Evolutionary conservation across 2,797 vertebrate genomes (phyloP).

Genomic region (Phoxinus dragarum): DNA sequence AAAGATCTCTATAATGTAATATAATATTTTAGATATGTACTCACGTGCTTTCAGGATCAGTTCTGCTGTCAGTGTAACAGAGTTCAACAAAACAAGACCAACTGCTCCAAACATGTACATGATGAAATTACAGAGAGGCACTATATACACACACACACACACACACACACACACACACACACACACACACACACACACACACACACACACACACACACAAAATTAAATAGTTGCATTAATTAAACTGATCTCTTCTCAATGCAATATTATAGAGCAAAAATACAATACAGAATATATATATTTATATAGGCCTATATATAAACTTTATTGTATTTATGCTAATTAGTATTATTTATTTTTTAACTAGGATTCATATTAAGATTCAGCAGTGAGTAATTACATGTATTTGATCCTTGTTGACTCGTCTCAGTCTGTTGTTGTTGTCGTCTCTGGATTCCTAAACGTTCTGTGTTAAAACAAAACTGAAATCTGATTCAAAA

Average conservation of each 20-base stretch:
- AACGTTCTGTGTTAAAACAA: not conserved
- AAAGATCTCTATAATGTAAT: not conserved
- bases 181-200: no score
- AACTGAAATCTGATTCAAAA: not conserved
- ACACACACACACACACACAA: no score
- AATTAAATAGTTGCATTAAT: no score
- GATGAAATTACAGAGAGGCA: not conserved
- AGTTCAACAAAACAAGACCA: conserved; percentile 18
- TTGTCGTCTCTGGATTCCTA: not conserved
- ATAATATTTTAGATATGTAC: not conserved
- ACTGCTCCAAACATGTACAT: conserved; percentile 35
- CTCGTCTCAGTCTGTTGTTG: not conserved
- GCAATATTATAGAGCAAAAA: not conserved
- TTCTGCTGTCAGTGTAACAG: conserved; percentile 17
- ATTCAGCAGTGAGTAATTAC: not conserved
- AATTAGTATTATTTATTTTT: no score
- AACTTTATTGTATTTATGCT: no score
- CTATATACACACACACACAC: not conserved
- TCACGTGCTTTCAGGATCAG: conserved; percentile 43
- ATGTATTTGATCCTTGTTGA: not conserved
- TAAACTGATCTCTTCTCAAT: not conserved
- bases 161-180: no score
- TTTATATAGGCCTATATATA: no score
- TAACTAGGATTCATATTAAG: not conserved
- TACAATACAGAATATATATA: not conserved